Evolutionary conservation across 2,888 invertebrate species (phyloP), one percentile per base, ranked within the genome.

Genomic region (Rapana venosa): DNA sequence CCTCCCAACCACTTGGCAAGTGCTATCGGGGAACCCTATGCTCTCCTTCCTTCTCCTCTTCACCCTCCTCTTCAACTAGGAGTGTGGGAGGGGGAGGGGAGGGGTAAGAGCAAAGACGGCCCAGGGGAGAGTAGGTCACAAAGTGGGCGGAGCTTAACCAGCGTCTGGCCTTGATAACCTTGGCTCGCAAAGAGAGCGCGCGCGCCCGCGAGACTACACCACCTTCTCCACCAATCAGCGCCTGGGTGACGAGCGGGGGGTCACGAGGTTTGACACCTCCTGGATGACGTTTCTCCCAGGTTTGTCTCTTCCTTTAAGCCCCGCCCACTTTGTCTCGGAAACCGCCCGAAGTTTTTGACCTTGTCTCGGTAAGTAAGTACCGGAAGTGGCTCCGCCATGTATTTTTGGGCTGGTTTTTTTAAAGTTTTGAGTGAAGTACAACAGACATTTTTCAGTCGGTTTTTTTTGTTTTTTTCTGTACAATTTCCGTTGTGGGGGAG

Each of bases 141-240:
- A 79, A 87, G n/a, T 30, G 56, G 87, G 87, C 87, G 87, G 87
- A 87, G 87, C 74, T n/a, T 87, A 6, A 1, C 36, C 20, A 6
- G 30, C 79, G 87, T 79, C 87, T 87, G 87, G 87, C 87, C 87
- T 87, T 77, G 87, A 87, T 87, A 87, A 87, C 87, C 87, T 77
- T 56, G 26, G 26, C 30, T n/a, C 36, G 26, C 87, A 30, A 13
- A 35, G 74, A n/a, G 77, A 77, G 87, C 47, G 87, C 77, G 56
- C 77, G 36, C 77, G 47, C 87, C 6, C 26, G 77, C 77, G 77
- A 35, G 74, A 77, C 36, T 74, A 70, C 66, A 36, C 66, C 35
- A 77, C n/a, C 87, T n/a, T 30, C 47, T 32, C 87, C 66, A 36
- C 87, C 77, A 87, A 87, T 87, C 87, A 30, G 87, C 74, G 56